These are phyloP conservation scores for Anastrepha obliqua DNA, from an alignment of 1,140 invertebrate genomes.

Conservation along the genomic window DNA sequence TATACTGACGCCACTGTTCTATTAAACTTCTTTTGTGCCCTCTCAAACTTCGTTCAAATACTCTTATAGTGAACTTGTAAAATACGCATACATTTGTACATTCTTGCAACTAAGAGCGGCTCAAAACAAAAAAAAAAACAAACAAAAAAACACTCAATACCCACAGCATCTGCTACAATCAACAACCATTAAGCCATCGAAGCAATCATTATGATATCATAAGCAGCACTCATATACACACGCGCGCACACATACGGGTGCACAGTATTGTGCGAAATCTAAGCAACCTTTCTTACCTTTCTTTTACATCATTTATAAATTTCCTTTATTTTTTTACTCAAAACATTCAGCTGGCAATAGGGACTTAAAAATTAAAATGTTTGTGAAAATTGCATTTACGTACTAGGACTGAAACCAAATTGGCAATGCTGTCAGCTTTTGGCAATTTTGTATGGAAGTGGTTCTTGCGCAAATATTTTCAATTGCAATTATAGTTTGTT, in stretches of 20 bases:
- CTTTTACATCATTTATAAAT: too few relatives aligned
- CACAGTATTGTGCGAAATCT: too few relatives aligned
- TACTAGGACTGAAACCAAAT: too few relatives aligned
- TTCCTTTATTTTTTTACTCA: too few relatives aligned
- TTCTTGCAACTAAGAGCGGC: not conserved
- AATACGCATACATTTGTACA: not conserved
- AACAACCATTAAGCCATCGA: not conserved
- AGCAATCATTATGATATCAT: conserved; percentile 24
- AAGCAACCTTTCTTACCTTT: too few relatives aligned
- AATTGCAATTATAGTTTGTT: too few relatives aligned
- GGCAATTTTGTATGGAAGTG: too few relatives aligned
- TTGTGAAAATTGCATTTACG: too few relatives aligned
- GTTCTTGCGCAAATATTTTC: too few relatives aligned
- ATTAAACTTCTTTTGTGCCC: not conserved
- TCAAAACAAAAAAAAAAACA: conserved; percentile 20
- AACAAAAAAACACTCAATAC: conserved; percentile 29
- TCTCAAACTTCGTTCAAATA: not conserved
- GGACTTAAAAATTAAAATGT: too few relatives aligned
- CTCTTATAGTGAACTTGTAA: not conserved
- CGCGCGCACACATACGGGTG: not conserved
- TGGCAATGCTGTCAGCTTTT: too few relatives aligned
- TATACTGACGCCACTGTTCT: not conserved
- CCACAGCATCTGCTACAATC: conserved; percentile 9
- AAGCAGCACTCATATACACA: not conserved
- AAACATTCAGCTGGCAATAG: too few relatives aligned